Percentiles rank a stretch among this genome's conserved stretches.
These are phyloP conservation scores for Pseudoips prasinana DNA, from an alignment of 2,888 invertebrate species.

Conservation along the genomic window DNA sequence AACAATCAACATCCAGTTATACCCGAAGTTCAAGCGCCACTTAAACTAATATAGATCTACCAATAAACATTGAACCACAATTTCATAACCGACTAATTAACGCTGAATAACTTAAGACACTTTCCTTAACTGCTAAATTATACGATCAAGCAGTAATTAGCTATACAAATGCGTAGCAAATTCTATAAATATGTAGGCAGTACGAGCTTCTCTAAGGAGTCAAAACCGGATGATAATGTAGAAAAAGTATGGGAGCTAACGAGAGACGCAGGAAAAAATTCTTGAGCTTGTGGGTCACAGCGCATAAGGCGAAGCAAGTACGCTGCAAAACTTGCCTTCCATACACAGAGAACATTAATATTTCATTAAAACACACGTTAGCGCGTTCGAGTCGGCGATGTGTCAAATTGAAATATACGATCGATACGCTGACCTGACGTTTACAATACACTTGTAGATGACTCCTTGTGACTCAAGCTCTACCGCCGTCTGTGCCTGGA, in stretches of 20 bases:
- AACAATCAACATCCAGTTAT: not conserved
- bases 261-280: conserved; percentile 29
- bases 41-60: conserved; percentile 4
- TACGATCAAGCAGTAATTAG: conserved; percentile 17
- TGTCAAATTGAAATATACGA: conserved; percentile 68
- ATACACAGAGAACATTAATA: conserved; percentile 53
- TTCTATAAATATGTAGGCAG: conserved; percentile 13
- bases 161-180: conserved; percentile 10
- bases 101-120: conserved; percentile 13
- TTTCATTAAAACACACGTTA: conserved; percentile 53
- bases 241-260: conserved; percentile 22
- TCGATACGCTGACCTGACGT: conserved; percentile 47
- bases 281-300: conserved; percentile 29
- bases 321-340: conserved; percentile 36
- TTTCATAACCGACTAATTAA: conserved; percentile 19
- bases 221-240: no score
- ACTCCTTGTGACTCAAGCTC: conserved; percentile 21
- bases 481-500: conserved; percentile 24
- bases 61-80: conserved; percentile 7
- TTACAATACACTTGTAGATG: conserved; percentile 42
- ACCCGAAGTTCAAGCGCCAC: not conserved
- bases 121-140: conserved; percentile 20
- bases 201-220: not conserved
- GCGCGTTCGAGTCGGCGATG: conserved; percentile 47
- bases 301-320: conserved; percentile 41